phyloP scores from a whole-genome alignment of 2,888 invertebrate genomes.

The Leucozona laternaria region DNA sequence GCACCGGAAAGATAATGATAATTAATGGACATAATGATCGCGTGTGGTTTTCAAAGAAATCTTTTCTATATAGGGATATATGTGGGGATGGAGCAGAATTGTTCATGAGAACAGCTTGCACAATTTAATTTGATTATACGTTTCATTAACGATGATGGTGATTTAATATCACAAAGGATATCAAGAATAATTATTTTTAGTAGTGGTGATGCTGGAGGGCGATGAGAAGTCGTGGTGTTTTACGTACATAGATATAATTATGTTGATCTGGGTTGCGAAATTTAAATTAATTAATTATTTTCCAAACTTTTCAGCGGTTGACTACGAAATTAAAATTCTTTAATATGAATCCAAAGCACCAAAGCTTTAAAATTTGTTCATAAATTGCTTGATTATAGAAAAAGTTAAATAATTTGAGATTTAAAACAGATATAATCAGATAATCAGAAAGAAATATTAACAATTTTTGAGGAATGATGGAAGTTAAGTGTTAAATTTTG shows the following conservation, averaged over 20 bases:
- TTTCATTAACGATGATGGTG: conserved; percentile 3
- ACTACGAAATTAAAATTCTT: no score
- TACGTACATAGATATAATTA: background rate
- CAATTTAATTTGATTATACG: conserved; percentile 23
- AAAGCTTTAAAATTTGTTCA: no score
- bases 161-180: conserved; percentile 22
- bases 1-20: conserved; percentile 30
- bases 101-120: background rate
- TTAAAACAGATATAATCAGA: no score
- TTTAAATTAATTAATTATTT: background rate
- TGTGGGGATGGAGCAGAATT: no score
- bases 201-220: background rate
- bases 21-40: conserved; percentile 29
- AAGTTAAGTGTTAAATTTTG: no score
- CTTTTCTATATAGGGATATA: background rate
- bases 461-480: no score
- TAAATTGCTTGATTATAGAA: no score
- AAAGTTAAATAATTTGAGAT: no score
- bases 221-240: background rate
- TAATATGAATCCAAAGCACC: no score
- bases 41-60: conserved; percentile 1
- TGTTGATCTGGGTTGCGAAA: background rate
- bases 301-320: background rate
- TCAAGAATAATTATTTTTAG: conserved; percentile 1
- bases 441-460: no score